Evolutionary conservation across 92 coral and sea anemone species (phyloP), one percentile per base, ranked within the genome.

Genomic region (Porites lobata): DNA sequence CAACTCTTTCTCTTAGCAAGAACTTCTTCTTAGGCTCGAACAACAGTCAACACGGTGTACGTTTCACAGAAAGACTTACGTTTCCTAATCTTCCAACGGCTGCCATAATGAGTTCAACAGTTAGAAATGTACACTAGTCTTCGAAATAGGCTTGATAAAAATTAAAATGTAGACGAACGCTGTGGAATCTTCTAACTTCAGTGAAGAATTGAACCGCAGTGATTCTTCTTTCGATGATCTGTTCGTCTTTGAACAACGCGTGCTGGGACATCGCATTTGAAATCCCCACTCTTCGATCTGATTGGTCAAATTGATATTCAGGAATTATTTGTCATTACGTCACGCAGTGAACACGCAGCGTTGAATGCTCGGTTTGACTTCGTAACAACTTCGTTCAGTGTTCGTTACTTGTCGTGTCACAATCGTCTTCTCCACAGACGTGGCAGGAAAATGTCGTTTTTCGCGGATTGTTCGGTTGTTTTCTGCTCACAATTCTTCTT

Each of bases 371-470:
- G 83, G 62, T 1, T 17, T 5, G 53, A 15, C 21, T 75, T 90
- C 93, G 93, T 69, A 11, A 32, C 43, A 12, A 24, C 18, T 71
- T 72, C 82, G 89, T 21, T 7, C 66, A 62, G 1, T 7, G 9
- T 53, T 75, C 78, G 64, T 52, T 3, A 6, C 12, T 62, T 15
- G 22, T 24, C 50, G 32, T 74, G 65, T 15, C 8, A 83, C 22
- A 73, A 7, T 47, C 77, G 82, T 68, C 57, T 17, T n/a, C 72
- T 56, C 68, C 73, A 70, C 26, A 86, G 87, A 94, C 93, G 95
- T 94, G 94, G 94, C 96, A 85, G 17, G 74, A 91, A 93, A 54
- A 97, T 97, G 99, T 97, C 99, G 81, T 96, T 97, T 77, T 82
- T 91, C 68, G 92, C 96, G 69, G 99, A 97, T 76, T 97, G 93